These are phyloP conservation scores for Danio jaintianensis DNA, from an alignment of 2,797 vertebrate genomes.

Conservation along the genomic window DNA sequence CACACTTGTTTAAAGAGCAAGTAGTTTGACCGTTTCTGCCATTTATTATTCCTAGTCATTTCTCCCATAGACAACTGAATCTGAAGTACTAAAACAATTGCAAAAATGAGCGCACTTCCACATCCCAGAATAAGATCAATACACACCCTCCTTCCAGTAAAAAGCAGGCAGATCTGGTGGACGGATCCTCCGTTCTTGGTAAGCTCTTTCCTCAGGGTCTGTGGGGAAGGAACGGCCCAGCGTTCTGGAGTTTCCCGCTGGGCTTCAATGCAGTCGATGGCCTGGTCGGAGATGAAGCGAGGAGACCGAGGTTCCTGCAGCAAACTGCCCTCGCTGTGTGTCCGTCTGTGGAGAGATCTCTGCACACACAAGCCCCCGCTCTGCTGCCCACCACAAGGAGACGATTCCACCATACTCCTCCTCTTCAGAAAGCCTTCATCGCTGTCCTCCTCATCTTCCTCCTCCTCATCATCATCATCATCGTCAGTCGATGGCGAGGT, in stretches of 20 bases:
- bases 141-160: conserved; percentile 86
- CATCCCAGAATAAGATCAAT: neutral
- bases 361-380: conserved; percentile 72
- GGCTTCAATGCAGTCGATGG: conserved; percentile 79
- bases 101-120: no score
- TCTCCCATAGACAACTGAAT: no score
- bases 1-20: no score
- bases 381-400: conserved; percentile 61
- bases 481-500: conserved; percentile 59
- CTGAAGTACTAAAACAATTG: no score
- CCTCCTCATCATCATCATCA: conserved; percentile 72
- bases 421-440: conserved; percentile 79
- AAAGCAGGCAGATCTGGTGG: conserved; percentile 86
- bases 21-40: no score
- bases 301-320: conserved; percentile 83
- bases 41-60: no score
- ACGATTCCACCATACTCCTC: conserved; percentile 79
- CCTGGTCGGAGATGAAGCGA: conserved; percentile 90
- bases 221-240: conserved; percentile 83
- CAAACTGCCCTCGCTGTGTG: conserved; percentile 91
- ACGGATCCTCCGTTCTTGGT: conserved; percentile 84
- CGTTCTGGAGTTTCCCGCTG: conserved; percentile 53
- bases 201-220: conserved; percentile 87
- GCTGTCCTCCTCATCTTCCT: conserved; percentile 72
- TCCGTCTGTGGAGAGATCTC: conserved; percentile 83